Conservation (phyloP, 2,888 invertebrate genomes). For the Amiota communis region DNA sequence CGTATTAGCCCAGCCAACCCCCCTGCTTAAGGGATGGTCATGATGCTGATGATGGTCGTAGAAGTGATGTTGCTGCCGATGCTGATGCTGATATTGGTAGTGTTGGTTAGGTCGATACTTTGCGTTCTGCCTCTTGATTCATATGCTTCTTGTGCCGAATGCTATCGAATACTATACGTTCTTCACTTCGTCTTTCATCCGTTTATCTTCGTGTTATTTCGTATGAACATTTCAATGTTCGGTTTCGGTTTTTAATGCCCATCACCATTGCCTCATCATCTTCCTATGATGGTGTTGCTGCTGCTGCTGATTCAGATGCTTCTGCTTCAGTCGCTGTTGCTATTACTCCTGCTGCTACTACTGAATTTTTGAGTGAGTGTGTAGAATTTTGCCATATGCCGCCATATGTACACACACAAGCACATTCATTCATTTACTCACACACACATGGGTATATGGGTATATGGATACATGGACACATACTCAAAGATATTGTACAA, state of each 20-base stretch:
- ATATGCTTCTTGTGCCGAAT: conserved; percentile 41
- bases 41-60: conserved; percentile 12
- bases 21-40: not conserved
- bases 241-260: not conserved
- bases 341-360: conserved; percentile 22
- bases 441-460: conserved; percentile 40
- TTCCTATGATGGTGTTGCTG: not conserved
- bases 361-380: conserved; percentile 49
- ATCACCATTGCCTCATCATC: not conserved
- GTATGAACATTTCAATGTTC: not conserved
- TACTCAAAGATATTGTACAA: conserved; percentile 18
- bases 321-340: conserved; percentile 23
- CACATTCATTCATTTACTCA: conserved; percentile 40
- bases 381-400: conserved; percentile 65
- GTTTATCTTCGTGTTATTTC: not conserved
- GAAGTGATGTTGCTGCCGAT: conserved; percentile 30
- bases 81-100: conserved; percentile 28
- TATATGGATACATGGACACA: conserved; percentile 31
- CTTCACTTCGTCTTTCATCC: not conserved
- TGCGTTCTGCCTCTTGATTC: conserved; percentile 3
- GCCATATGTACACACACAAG: conserved; percentile 53
- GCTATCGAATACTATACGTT: conserved; percentile 2
- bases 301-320: not conserved
- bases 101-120: not conserved
- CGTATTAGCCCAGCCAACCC: conserved; percentile 31